Evolutionary conservation across 2,888 invertebrate species (phyloP), one percentile per base, ranked within the genome.

Genomic region (Lasiommata megera): DNA sequence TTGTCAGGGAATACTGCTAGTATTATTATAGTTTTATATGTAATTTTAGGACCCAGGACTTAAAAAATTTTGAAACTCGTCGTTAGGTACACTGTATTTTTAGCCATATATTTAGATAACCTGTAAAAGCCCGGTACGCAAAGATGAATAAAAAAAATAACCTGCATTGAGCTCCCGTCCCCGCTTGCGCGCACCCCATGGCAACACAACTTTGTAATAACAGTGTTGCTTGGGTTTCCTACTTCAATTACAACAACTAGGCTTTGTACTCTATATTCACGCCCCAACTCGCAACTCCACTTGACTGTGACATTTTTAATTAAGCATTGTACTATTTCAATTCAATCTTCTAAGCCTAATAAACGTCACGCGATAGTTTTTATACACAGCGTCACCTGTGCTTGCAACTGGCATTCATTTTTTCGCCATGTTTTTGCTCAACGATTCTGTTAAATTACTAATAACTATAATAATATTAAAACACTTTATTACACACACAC

Each of bases 171-270:
- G 40, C 44, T 28, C 41, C 60, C 60, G 34, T 34, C 60, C 54
- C 40, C 37, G 17, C 18, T n/a, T 5, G 16, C 16, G 5, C 6
- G 5, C 51, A 38, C 38, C 60, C 57, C 57, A 34, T 50, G 18
- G 50, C 50, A 54, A 55, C 61, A 44, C 40, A 48, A 47, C 28
- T 51, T 54, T 55, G 47, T 55, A 58, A 56, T 58, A 55, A 61
- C 55, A 54, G 36, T 61, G 55, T 54, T 44, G 68, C 62, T 54
- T 58, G 62, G 69, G 65, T 64, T 71, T 70, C 68, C 76, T 76
- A 74, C 79, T 79, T 76, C 79, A 81, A 83, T 84, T 81, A 80
- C 73, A 80, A 79, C 81, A 78, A 82, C 77, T 76, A 74, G 68
- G 76, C 72, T 78, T 77, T 78, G 70, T 72, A 61, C 58, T 67